Evolutionary conservation across 2,888 invertebrate species (phyloP), one percentile per base, ranked within the genome.

Genomic region (Trichogramma evanescens): DNA sequence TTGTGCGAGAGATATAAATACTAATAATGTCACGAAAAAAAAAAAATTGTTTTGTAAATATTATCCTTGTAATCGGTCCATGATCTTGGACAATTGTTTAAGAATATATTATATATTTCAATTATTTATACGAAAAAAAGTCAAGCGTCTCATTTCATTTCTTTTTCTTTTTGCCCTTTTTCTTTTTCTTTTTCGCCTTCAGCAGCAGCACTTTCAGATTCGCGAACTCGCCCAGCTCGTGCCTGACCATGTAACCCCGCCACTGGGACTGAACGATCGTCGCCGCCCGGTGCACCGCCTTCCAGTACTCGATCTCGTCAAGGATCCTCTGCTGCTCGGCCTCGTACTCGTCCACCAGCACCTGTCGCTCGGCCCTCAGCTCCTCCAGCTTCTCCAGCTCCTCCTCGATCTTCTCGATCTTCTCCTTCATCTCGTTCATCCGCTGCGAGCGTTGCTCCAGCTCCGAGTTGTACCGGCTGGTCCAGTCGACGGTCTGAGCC

Each of bases 101-200:
- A 73, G 74, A 70, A 75, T 75, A 77, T 77, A 61, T 26, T 26
- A 26, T 26, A 64, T 74, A 77, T 75, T 74, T 75, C 72, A 75
- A 71, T 76, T 74, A 76, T 77, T 77, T 76, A 75, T 76, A 76
- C 69, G 62, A 53, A 62, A 59, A 54, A 9, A 49, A 4, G 9
- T 60, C 50, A 40, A 45, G 48, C 52, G 40, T 63, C 55, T 54
- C 50, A 44, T 49, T 61, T 58, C 54, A 49, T 50, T 59, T 9
- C 26, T 10, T 39, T 41, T 50, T 41, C 52, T 56, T 63, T 49
- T 44, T 50, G 55, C 4, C 50, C 46, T 53, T 48, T 9, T 56
- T 62, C n/a, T 26, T 57, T 63, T 56, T 6, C 9, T 55, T 56
- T 54, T 50, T 50, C 66, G 55, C 26, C 26, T 26, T 26, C 26